Evolutionary conservation across 1,140 invertebrate genomes (phyloP).

Genomic region (Heterodera carotae): DNA sequence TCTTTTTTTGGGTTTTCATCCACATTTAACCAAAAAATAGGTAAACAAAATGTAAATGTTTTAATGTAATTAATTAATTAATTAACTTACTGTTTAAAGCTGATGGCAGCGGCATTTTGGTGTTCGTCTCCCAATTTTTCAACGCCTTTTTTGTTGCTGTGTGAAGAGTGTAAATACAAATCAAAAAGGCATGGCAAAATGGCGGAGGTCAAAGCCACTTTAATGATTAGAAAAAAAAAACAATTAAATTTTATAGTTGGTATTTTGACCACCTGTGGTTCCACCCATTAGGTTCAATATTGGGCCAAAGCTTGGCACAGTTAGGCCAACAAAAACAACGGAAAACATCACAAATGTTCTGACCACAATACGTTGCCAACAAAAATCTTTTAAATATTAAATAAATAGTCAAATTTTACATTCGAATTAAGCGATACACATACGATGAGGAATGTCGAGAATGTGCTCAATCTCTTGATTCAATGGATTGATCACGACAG

Average conservation of each 20-base stretch:
- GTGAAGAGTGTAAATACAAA: slow-evolving; percentile 42
- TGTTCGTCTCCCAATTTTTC: slow-evolving; percentile 23
- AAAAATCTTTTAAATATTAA: slow-evolving; percentile 33
- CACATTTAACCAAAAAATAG: too few species aligned
- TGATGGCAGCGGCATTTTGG: not conserved
- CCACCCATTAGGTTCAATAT: slow-evolving; percentile 48
- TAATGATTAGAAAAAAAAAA: slow-evolving; percentile 4
- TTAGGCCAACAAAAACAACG: slow-evolving; percentile 39
- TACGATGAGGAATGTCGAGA: slow-evolving; percentile 50
- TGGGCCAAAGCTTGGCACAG: slow-evolving; percentile 47
- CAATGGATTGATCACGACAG: slow-evolving; percentile 48
- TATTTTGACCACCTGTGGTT: slow-evolving; percentile 14
- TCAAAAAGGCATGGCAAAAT: slow-evolving; percentile 52
- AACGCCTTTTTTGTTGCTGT: slow-evolving; percentile 21
- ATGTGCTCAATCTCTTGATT: slow-evolving; percentile 51
- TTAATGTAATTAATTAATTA: slow-evolving; percentile 13
- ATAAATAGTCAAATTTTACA: not conserved
- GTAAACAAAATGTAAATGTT: slow-evolving; percentile 19
- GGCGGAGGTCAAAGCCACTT: slow-evolving; percentile 50
- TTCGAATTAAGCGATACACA: not conserved
- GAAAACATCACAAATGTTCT: slow-evolving; percentile 35
- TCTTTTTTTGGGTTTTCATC: too few species aligned
- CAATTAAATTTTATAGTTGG: not conserved
- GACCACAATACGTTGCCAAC: slow-evolving; percentile 37
- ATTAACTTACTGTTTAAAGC: slow-evolving; percentile 14